Conservation (phyloP, 1,140 invertebrate species). For the Solenopsis invicta region DNA sequence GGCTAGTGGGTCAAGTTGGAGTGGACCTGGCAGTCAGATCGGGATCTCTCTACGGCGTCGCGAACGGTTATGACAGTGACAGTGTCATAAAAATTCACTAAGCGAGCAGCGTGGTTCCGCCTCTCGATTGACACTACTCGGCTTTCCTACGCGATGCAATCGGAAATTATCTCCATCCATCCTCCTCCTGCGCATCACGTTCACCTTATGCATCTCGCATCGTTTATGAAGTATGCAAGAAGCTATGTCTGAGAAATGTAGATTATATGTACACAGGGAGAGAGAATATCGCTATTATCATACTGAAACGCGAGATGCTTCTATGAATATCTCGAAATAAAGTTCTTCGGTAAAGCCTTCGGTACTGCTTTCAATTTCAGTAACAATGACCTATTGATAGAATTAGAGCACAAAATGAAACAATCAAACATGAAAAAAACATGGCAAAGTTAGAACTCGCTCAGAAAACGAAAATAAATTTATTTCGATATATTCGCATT, state of each 20-base stretch:
- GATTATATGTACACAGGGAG: conserved; percentile 8
- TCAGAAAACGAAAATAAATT: too few relatives aligned
- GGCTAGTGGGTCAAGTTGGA: conserved; percentile 12
- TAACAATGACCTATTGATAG: neutral
- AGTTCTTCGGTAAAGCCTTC: conserved; percentile 13
- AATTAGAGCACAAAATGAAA: neutral
- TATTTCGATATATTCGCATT: too few relatives aligned
- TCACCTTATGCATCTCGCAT: neutral
- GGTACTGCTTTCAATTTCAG: neutral
- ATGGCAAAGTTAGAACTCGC: too few relatives aligned
- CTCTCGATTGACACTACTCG: conserved; percentile 12
- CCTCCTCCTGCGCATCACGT: neutral
- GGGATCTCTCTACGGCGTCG: conserved; percentile 68
- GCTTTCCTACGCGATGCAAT: neutral
- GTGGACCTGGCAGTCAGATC: conserved; percentile 62
- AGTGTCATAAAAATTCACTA: conserved; percentile 73
- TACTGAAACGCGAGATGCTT: neutral
- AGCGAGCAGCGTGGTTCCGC: neutral
- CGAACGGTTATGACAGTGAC: conserved; percentile 68
- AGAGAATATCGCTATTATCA: conserved; percentile 8
- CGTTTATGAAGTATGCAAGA: neutral
- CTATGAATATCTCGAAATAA: conserved; percentile 2
- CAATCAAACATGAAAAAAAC: neutral
- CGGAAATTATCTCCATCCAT: neutral
- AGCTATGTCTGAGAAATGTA: neutral